Evolutionary conservation across 2,888 invertebrate genomes (phyloP), one percentile per base, ranked within the genome.

Genomic region (Molorchus minor): DNA sequence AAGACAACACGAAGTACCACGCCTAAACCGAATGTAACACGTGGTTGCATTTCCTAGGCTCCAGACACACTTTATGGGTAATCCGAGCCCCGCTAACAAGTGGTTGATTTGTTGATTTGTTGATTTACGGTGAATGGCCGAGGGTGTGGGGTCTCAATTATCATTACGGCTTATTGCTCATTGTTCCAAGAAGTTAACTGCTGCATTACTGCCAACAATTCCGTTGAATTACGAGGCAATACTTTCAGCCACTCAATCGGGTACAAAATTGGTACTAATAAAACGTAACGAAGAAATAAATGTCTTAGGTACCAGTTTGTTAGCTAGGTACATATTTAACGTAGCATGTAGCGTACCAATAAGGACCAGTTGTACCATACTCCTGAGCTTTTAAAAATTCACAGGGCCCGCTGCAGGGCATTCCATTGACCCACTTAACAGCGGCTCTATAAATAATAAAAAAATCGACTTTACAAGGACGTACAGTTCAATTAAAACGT

Each of bases 1-100:
- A 49, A 49, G 36, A 51, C 51, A 40, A 12, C 52, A 52, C 52
- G 29, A 41, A 25, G 52, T 3, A 52, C 52, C 52, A 52, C 52
- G 41, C 52, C 52, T 19, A 25, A 52, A 19, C 41, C n/a, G 19
- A 41, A 41, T 30, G 20, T 49, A 49, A 49, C 35, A 21, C 25
- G 20, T 36, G 29, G 29, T 16, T 19, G 16, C 33, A n/a, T 40
- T 30, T 40, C 19, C 16, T 40, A 29, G 17, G 21, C 41, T 49
- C 49, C 30, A 52, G 52, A 52, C 41, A 20, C 17, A 16, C 15
- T 45, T 45, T 45, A 45, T 17, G 17, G 52, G 41, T 41, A 41
- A 52, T 52, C 19, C 41, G 52, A 52, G 52, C 30, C 13, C 38
- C 21, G 16, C 29, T 38, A 49, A 49, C 49, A 52, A 52, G 52